Base-by-base conservation (phyloP, 1,140 invertebrate genomes). In the Heliothis virescens region DNA sequence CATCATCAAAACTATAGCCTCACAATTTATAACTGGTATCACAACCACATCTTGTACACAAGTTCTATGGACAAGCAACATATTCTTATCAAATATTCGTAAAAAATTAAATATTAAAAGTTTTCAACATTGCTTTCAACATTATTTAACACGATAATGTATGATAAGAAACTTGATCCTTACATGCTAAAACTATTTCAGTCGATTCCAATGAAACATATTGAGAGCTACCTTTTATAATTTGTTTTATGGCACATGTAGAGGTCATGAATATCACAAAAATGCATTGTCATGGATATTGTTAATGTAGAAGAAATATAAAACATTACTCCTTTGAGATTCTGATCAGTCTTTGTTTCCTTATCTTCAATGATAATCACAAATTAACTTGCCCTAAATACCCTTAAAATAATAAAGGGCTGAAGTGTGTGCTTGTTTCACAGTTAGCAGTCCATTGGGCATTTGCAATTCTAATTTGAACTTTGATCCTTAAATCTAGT, bases 341-440 rank as follows among this genome's bases (percentile, higher is more conserved):
- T 90, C 86, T 62, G 69, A 85, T 92, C 91, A 92, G 91, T 92
- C 91, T 92, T 92, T 77, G 76, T 79, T 81, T 83, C 67, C 60
- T 83, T 79, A 81, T 76, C 60, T 62, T 79, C 62, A 75, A 79
- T 62, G 41, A 75, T 82, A 52, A 76, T 72, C 52, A 53, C 52
- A 65, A 76, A 65, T 65, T 50, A 63, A 16, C 53, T 16, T 76
- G 59, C 21, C 41, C 72, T 12, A 60, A 26, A 29, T 53, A 63
- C 18, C 73, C 73, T 50, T 75, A 63, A 59, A 63, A 60, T 74
- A 71, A 71, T 21, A 71, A 71, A 50, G 48, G 48, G 67, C 34
- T 50, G 26, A 48, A 59, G 9, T 57, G 10, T 41, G 55, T 21
- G 34, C 26, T 55, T 74, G 13, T 60, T 80, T 75, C 71, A 85